Evolutionary conservation across 2,113 vertebrate genomes (phyloP).

Genomic region (Dipodomys merriami): DNA sequence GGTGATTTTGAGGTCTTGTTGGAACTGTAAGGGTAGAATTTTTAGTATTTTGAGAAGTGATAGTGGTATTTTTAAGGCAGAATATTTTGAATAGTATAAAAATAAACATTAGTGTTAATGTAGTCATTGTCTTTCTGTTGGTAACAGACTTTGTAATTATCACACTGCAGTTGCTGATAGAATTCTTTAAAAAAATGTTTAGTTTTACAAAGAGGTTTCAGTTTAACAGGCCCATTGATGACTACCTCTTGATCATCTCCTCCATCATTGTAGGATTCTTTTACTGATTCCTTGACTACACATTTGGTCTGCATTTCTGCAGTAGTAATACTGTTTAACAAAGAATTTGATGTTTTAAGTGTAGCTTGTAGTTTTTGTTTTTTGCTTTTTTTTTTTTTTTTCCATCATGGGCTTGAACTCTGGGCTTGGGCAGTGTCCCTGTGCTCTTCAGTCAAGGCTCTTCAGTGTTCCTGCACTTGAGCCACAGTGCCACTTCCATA

Average conservation of each 20-base stretch:
- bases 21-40: accelerated
- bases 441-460: no score
- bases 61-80: background rate
- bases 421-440: no score
- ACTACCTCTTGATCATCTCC: no score
- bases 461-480: no score
- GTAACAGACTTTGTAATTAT: background rate
- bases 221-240: no score
- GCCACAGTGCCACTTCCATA: no score
- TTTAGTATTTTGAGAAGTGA: background rate
- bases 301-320: background rate
- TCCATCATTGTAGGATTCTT: background rate
- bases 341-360: background rate
- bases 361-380: background rate
- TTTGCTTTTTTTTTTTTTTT: no score
- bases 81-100: background rate
- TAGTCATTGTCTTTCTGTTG: background rate
- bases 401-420: no score
- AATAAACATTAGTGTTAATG: background rate
- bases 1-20: background rate
- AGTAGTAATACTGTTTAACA: background rate
- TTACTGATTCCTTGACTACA: background rate
- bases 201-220: no score
- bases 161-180: no score
- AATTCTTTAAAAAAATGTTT: no score